Evolutionary conservation across 2,113 vertebrate species (phyloP).

Genomic region (Anser brachyrhynchus): DNA sequence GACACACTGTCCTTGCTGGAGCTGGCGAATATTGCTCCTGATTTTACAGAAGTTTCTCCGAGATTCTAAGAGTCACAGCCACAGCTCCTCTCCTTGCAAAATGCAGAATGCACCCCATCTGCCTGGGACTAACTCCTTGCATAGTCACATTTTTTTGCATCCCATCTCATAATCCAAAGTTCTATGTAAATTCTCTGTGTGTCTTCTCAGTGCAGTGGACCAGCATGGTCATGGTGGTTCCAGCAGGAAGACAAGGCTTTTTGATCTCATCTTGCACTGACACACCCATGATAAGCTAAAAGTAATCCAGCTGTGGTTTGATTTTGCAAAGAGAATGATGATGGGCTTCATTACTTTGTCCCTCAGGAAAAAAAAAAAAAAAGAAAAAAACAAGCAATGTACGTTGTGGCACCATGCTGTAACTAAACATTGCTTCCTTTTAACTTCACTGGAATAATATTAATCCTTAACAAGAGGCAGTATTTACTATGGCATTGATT

Average conservation of each 20-base stretch:
- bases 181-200: not conserved
- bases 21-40: not conserved
- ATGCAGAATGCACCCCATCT: fast-evolving
- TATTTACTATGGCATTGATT: constrained; percentile 59
- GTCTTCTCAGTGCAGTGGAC: not conserved
- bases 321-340: not conserved
- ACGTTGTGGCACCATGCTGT: constrained; percentile 3
- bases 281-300: not conserved
- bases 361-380: not conserved
- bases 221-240: not conserved
- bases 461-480: constrained; percentile 26
- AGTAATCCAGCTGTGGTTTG: not conserved
- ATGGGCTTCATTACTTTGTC: not conserved
- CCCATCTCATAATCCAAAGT: not conserved
- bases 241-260: fast-evolving
- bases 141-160: not conserved
- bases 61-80: not conserved
- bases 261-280: not conserved
- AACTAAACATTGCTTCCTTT: constrained; percentile 44
- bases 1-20: not conserved
- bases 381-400: not conserved
- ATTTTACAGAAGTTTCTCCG: not conserved
- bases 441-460: constrained; percentile 42
- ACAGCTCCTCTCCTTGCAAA: not conserved
- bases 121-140: not conserved